These are phyloP conservation scores for Cosmia trapezina DNA, from an alignment of 2,888 invertebrate genomes.

Conservation along the genomic window DNA sequence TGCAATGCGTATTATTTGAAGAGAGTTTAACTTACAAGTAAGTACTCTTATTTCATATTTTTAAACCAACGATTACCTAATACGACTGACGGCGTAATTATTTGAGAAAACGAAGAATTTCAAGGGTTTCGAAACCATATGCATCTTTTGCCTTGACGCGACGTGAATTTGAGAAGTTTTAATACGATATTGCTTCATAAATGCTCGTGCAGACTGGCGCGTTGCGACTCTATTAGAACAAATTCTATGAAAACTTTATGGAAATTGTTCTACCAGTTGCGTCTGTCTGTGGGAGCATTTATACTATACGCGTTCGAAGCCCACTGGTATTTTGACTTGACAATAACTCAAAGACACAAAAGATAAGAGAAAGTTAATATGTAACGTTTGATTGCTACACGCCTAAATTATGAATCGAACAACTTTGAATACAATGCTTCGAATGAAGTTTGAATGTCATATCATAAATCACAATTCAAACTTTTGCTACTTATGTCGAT, in stretches of 20 bases:
- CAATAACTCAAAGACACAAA: constrained; percentile 52
- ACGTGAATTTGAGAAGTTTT: constrained; percentile 19
- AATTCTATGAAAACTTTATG: too few relatives aligned
- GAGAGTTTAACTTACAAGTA: neutral
- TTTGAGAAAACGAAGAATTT: neutral
- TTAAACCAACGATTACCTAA: neutral
- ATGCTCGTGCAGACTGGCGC: too few relatives aligned
- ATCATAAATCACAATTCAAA: constrained; percentile 32
- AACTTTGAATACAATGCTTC: constrained; percentile 39
- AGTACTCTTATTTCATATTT: neutral
- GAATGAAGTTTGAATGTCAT: constrained; percentile 35
- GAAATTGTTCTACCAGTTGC: too few relatives aligned
- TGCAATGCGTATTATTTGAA: neutral
- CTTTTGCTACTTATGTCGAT: constrained; percentile 23
- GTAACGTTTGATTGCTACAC: constrained; percentile 49
- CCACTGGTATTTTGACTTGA: constrained; percentile 41
- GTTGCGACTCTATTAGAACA: too few relatives aligned
- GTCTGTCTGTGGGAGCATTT: too few relatives aligned
- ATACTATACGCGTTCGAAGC: constrained; percentile 18
- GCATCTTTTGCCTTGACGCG: neutral
- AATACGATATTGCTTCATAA: constrained; percentile 16
- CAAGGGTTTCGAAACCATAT: neutral
- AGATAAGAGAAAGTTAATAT: constrained; percentile 59
- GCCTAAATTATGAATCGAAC: constrained; percentile 25
- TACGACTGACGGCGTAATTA: neutral